Percentiles rank a stretch among this genome's conserved stretches.
Evolutionary conservation across 2,797 vertebrate genomes (phyloP).

Genomic region (Kryptopterus vitreolus): DNA sequence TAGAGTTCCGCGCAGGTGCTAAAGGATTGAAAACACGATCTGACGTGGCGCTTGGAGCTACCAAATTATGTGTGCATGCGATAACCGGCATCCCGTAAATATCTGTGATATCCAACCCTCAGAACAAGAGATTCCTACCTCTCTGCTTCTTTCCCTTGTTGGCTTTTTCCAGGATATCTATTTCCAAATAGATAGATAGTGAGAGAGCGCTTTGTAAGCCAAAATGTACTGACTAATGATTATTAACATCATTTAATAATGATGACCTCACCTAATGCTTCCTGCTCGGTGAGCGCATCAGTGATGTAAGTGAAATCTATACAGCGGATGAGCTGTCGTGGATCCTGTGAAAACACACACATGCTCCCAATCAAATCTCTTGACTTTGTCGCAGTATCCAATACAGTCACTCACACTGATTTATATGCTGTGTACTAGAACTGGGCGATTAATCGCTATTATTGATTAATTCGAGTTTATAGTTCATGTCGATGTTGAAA

Average conservation of each 20-base stretch:
- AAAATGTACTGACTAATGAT: slow-evolving; percentile 4
- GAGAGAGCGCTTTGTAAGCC: neutral
- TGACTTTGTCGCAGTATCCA: neutral
- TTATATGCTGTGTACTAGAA: too few relatives aligned
- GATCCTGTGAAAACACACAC: slow-evolving; percentile 66
- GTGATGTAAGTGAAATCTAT: slow-evolving; percentile 85
- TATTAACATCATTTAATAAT: slow-evolving; percentile 4
- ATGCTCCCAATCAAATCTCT: neutral
- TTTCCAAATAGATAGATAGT: slow-evolving; percentile 21
- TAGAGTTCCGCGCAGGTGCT: neutral
- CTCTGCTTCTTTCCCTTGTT: slow-evolving; percentile 73
- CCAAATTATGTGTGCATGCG: neutral
- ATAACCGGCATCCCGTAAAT: neutral
- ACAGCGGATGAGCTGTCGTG: slow-evolving; percentile 76
- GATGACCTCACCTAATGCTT: slow-evolving; percentile 65
- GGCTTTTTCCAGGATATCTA: slow-evolving; percentile 76
- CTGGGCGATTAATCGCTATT: too few relatives aligned
- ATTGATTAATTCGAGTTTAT: too few relatives aligned
- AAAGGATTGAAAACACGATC: neutral
- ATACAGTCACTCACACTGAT: neutral
- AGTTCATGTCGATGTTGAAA: too few relatives aligned
- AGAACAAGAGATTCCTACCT: slow-evolving; percentile 63
- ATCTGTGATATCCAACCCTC: slow-evolving; percentile 1
- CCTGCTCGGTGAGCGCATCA: slow-evolving; percentile 76
- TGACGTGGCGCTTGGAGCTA: neutral